Base-by-base conservation (phyloP, 2,888 invertebrate species). In the Psococerastis gibbosa region DNA sequence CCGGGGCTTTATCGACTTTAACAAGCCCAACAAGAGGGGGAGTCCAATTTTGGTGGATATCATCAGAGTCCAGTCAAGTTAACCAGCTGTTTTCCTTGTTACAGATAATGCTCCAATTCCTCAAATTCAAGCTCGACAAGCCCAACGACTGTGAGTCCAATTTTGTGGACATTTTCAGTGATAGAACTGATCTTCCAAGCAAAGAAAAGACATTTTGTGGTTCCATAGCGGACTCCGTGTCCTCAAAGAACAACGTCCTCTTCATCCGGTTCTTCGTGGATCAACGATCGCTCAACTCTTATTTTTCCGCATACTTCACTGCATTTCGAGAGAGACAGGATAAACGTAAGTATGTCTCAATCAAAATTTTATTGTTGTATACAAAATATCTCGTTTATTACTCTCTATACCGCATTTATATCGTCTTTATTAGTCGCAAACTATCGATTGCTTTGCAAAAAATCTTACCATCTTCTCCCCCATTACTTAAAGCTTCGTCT, bases 141-240 rank as follows among this genome's bases (percentile, higher is more conserved):
- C 81, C 81, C 18, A 82, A 83, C 60, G 80, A 83, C 56, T 83
- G 82, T 58, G 75, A 76, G 43, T 69, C 68, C 46, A 83, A 83
- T 62, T 81, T 77, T 57, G 67, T 83, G 49, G 77, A 81, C 57
- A 68, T 83, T 48, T 81, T 80, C 58, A 69, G 67, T 3, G 69
- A 71, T 48, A 62, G 65, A 47, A 75, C 75, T 16, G 74, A 77
- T 52, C 65, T 77, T 53, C 66, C 69, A 41, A 64, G 67, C 44
- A 62, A 70, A 47, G 54, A 75, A 44, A 75, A 72, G 50, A 75
- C 75, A 58, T 88, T 83, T 61, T 89, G 89, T 56, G 87, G 88
- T 0, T 84, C 85, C 3, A 78, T 85, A 18, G 83, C 87, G 1
- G 87, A 88, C 52, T 65, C 78, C 2, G 73, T 84, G 13, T 65